These are phyloP conservation scores for Drosophila falleni DNA, from an alignment of 2,888 invertebrate species.

Conservation along the genomic window DNA sequence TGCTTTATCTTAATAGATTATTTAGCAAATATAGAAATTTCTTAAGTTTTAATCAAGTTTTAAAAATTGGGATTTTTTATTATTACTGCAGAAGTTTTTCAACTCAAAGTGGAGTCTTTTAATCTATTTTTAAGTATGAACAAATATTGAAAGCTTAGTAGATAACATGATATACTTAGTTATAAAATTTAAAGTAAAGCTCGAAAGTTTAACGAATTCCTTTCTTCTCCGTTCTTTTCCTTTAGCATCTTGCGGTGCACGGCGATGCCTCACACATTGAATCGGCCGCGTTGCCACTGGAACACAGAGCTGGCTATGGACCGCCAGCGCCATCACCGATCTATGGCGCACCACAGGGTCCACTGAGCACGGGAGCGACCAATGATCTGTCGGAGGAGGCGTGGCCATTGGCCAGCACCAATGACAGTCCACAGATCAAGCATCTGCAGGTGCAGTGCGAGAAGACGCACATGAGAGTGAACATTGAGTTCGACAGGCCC, in stretches of 20 bases:
- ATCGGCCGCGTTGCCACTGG: conserved; percentile 92
- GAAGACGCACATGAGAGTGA: conserved; percentile 97
- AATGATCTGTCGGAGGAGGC: conserved; percentile 90
- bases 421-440: conserved; percentile 96
- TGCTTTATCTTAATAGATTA: too few species aligned
- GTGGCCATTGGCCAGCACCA: conserved; percentile 94
- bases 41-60: neutral
- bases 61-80: neutral
- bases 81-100: neutral
- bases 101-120: neutral
- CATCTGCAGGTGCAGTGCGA: conserved; percentile 97
- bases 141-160: too few species aligned
- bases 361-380: conserved; percentile 84
- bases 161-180: too few species aligned
- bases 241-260: conserved; percentile 88
- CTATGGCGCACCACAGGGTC: conserved; percentile 85
- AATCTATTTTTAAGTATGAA: too few species aligned
- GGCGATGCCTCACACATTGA: conserved; percentile 92
- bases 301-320: conserved; percentile 91
- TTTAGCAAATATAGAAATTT: neutral
- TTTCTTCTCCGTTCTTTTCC: neutral
- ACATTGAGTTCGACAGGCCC: conserved; percentile 97
- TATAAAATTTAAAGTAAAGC: neutral
- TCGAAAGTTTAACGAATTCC: neutral
- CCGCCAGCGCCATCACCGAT: conserved; percentile 87